Conservation (phyloP, 2,888 invertebrate species). For the Scotopteryx bipunctaria region DNA sequence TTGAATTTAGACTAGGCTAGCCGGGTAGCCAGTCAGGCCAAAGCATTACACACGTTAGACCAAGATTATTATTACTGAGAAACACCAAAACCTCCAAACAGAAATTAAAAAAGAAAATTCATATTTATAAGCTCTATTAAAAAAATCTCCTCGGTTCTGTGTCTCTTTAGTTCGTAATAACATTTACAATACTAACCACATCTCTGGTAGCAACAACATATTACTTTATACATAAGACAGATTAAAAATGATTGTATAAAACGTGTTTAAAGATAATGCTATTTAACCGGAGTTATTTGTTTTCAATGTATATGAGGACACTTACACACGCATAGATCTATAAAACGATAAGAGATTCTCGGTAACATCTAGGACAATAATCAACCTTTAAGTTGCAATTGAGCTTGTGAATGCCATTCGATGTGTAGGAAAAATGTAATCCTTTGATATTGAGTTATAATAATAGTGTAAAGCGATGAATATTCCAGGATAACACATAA, state of each 20-base stretch:
- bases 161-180: too few species aligned
- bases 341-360: constrained; percentile 26
- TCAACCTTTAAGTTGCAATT: constrained; percentile 22
- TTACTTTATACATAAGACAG: too few species aligned
- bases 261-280: constrained; percentile 3
- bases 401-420: constrained; percentile 16
- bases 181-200: too few species aligned
- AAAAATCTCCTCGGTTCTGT: too few species aligned
- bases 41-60: too few species aligned
- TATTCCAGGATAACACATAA: not conserved
- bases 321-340: constrained; percentile 25
- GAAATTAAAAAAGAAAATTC: too few species aligned
- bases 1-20: not conserved
- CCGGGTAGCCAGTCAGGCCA: too few species aligned
- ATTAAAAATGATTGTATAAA: too few species aligned
- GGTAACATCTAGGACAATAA: constrained; percentile 21
- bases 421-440: constrained; percentile 9
- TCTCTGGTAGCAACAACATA: too few species aligned
- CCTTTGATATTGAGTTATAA: constrained; percentile 4
- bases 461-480: not conserved
- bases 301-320: constrained; percentile 26
- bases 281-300: constrained; percentile 10
- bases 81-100: too few species aligned
- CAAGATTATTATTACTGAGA: too few species aligned
- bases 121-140: too few species aligned